Base-by-base conservation (phyloP, 2,888 invertebrate genomes). In the Tenthredo scrophulariae region DNA sequence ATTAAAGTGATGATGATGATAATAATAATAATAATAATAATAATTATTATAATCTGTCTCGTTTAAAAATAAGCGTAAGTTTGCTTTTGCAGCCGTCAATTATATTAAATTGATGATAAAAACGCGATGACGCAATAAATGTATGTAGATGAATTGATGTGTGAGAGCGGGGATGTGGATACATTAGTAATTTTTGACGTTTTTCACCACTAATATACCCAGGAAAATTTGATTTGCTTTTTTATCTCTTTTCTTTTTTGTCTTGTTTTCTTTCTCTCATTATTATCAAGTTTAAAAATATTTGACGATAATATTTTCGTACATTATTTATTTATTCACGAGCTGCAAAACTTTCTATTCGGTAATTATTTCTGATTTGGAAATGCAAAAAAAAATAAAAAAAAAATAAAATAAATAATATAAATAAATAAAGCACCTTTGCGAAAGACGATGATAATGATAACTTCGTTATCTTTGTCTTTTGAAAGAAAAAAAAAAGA, bases 11-110 rank as follows among this genome's bases (percentile, higher is more conserved):
- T 18, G 10, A 50, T 50, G 15, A 43, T 43, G 26, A 75, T 75
- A 43, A 22, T 75, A 22, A 75, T 50, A 54, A 54, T 77, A 70
- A 43, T 72, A 74, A 54, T 40, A 13, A 50, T 40, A 54, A 46
- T 84, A 13, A 65, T 58, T 43, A 22, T 83, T 77, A 75, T 65
- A 40, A 80, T 46, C 72, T 26, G 22, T 46, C 29, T 72, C 79
- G 72, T 79, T 79, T 74, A 85, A 83, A 80, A 74, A 84, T 58
- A 85, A 84, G 82, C 75, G 87, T 85, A 86, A 88, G 87, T 85
- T 83, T 83, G 83, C 83, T 83, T 83, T 70, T 46, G 83, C 83
- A 83, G 83, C 83, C 83, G 67, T 37, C 62, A 62, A 80, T 80
- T 40, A 22, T 37, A 58, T 62, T 62, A 15, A 62, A 62, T 18